Conservation (phyloP, 2,888 invertebrate species). For the Didymodactylos carnosus region DNA sequence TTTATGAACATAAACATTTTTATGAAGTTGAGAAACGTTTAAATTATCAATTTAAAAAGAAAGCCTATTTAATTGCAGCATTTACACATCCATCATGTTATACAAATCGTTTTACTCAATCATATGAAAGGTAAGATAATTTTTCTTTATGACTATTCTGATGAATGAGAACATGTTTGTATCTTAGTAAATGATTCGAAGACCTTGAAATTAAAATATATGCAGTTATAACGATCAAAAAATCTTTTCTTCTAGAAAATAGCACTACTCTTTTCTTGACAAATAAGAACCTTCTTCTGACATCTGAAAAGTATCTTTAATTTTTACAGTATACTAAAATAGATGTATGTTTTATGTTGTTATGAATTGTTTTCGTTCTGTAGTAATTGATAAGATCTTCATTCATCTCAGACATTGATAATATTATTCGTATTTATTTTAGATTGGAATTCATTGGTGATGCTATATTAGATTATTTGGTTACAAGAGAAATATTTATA, state of each 20-base stretch:
- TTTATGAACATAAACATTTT: too few relatives aligned
- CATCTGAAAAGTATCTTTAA: too few relatives aligned
- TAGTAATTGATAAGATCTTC: too few relatives aligned
- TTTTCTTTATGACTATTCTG: too few relatives aligned
- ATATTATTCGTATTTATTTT: too few relatives aligned
- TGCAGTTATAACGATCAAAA: background rate
- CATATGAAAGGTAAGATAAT: slow-evolving; percentile 10
- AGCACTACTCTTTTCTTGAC: too few relatives aligned
- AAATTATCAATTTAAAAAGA: slow-evolving; percentile 66
- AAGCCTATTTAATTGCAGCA: slow-evolving; percentile 70
- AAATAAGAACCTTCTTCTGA: too few relatives aligned
- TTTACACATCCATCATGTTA: slow-evolving; percentile 9
- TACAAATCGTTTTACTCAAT: background rate
- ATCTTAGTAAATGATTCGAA: background rate
- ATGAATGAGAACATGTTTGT: background rate
- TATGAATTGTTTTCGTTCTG: too few relatives aligned
- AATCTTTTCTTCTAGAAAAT: too few relatives aligned
- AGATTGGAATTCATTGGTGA: slow-evolving; percentile 13
- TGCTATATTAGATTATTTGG: slow-evolving; percentile 9
- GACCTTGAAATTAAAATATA: background rate
- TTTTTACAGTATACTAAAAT: too few relatives aligned
- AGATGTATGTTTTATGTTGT: too few relatives aligned
- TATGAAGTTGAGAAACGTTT: slow-evolving; percentile 45
- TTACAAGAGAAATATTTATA: slow-evolving; percentile 1
- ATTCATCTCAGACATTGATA: background rate